Conservation (phyloP, 2,113 vertebrate genomes). For the Xiphophorus hellerii region DNA sequence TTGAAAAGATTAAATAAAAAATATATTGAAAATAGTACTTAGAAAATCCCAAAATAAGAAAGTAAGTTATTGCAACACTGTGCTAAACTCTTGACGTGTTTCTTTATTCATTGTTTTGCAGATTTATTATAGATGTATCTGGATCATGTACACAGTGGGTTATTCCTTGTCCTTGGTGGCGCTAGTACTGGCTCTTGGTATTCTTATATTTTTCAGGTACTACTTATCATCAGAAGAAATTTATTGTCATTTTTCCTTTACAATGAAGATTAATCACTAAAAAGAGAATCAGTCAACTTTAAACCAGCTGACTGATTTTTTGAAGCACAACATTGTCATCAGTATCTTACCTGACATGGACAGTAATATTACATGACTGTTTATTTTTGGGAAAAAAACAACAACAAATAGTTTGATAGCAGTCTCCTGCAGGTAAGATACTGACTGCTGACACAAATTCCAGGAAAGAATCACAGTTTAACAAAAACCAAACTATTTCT, state of each 20-base stretch:
- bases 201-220: constrained; percentile 94
- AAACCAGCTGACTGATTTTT: background rate
- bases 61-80: background rate
- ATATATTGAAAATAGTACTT: background rate
- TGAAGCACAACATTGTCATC: background rate
- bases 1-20: background rate
- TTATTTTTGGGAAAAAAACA: too few species aligned
- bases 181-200: constrained; percentile 87
- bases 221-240: background rate
- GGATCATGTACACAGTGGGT: constrained; percentile 94
- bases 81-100: background rate
- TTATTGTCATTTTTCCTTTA: background rate
- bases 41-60: background rate
- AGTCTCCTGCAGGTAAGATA: too few species aligned
- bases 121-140: constrained; percentile 83
- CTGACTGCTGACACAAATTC: too few species aligned
- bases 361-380: too few species aligned
- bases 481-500: background rate
- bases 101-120: constrained; percentile 49
- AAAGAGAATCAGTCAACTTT: background rate
- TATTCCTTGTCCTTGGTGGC: constrained; percentile 91
- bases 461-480: too few species aligned
- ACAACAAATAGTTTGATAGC: too few species aligned
- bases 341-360: too few species aligned
- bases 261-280: too few species aligned